Conservation (phyloP, 1,140 invertebrate species). For the Cydia fagiglandana region DNA sequence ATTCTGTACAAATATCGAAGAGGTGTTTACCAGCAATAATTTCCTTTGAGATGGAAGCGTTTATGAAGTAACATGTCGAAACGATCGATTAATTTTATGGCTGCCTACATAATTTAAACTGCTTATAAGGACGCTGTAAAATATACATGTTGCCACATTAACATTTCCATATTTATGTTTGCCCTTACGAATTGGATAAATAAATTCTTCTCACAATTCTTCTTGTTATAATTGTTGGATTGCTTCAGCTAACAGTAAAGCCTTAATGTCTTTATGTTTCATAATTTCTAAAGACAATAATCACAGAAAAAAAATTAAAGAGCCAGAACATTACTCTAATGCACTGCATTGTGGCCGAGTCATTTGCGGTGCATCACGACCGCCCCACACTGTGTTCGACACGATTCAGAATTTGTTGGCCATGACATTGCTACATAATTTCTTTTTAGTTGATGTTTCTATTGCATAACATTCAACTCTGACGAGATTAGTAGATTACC, state of each 20-base stretch:
- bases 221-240: conserved; percentile 25
- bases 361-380: conserved; percentile 68
- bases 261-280: conserved; percentile 49
- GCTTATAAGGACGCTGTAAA: conserved; percentile 40
- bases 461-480: conserved; percentile 35
- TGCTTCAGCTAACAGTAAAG: conserved; percentile 18
- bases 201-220: conserved; percentile 19
- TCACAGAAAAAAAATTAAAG: conserved; percentile 45
- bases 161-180: neutral
- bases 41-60: conserved; percentile 59
- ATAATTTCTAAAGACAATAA: conserved; percentile 56
- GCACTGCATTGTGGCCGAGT: conserved; percentile 54
- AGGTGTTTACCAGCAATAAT: conserved; percentile 59
- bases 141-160: conserved; percentile 32
- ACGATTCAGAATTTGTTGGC: conserved; percentile 53
- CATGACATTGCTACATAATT: conserved; percentile 69
- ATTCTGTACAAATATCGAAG: conserved; percentile 44
- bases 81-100: conserved; percentile 66
- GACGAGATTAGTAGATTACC: conserved; percentile 2
- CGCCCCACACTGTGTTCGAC: conserved; percentile 38
- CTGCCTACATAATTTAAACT: conserved; percentile 52
- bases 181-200: neutral
- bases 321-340: conserved; percentile 57
- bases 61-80: conserved; percentile 60
- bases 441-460: conserved; percentile 51